Evolutionary conservation across 1,140 invertebrate genomes (phyloP).

Genomic region (Drosophila kurseongensis): DNA sequence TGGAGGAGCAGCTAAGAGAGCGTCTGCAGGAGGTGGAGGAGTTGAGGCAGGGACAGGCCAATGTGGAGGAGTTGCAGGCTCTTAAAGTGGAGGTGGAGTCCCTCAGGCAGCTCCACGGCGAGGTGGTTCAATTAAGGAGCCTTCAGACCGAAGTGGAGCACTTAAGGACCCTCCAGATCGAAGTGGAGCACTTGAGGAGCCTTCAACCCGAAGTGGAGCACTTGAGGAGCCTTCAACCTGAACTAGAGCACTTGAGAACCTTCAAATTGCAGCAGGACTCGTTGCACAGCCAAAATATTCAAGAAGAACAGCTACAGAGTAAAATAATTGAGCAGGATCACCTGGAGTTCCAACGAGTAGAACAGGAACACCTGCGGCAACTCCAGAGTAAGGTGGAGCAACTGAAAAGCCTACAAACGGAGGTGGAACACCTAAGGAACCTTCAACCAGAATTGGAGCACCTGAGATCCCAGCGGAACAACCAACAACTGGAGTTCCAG

Average conservation of each 20-base stretch:
- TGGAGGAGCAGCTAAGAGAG: constrained; percentile 47
- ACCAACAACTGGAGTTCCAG: not conserved
- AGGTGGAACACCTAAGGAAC: constrained; percentile 1
- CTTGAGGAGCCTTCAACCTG: not conserved
- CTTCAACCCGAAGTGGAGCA: constrained; percentile 52
- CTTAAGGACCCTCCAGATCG: constrained; percentile 85
- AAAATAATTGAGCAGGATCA: constrained; percentile 27
- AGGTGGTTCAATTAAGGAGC: constrained; percentile 53
- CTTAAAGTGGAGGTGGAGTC: constrained; percentile 83
- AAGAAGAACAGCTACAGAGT: constrained; percentile 2
- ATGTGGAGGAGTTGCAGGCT: constrained; percentile 31
- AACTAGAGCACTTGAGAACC: not conserved
- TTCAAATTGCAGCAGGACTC: not conserved
- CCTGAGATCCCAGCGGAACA: constrained; percentile 1
- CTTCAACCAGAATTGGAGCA: not conserved
- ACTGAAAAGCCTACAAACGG: not conserved
- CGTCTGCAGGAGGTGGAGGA: constrained; percentile 82
- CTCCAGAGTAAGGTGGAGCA: constrained; percentile 5
- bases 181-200: not conserved
- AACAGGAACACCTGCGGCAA: constrained; percentile 2
- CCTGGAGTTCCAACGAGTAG: not conserved
- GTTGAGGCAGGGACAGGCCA: constrained; percentile 64
- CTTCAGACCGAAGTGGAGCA: constrained; percentile 86
- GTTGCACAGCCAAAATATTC: too few relatives aligned
- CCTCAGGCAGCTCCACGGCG: constrained; percentile 50